phyloP scores from a whole-genome alignment of 2,113 vertebrate genomes.

The Brienomyrus longianalis region DNA sequence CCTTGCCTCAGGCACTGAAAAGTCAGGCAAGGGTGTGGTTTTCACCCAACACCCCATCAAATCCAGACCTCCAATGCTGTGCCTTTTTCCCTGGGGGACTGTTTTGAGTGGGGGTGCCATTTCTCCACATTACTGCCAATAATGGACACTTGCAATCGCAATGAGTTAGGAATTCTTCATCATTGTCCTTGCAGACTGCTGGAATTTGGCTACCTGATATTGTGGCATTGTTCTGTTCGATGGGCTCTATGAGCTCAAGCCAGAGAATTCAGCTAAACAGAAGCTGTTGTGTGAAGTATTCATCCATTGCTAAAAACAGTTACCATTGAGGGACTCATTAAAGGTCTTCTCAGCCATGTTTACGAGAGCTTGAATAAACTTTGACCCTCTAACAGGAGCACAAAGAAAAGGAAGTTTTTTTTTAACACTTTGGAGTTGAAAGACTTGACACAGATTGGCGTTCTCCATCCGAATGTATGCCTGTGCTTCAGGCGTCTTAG shows the following conservation, averaged over 20 bases:
- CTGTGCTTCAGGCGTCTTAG: not conserved
- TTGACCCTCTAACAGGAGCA: not conserved
- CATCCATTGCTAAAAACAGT: not conserved
- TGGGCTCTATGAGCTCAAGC: not conserved
- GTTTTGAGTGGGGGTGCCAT: not conserved
- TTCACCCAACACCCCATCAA: slow-evolving; percentile 41
- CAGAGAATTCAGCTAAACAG: not conserved
- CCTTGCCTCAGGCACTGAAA: slow-evolving; percentile 65
- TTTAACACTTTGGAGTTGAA: not conserved
- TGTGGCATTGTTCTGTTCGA: not conserved
- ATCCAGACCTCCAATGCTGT: slow-evolving; percentile 33
- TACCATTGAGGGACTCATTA: not conserved
- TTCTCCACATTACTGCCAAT: not conserved
- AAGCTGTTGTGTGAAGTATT: not conserved
- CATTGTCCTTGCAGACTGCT: slow-evolving; percentile 10
- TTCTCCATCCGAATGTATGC: not conserved
- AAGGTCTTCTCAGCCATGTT: not conserved
- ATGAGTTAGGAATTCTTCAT: not conserved
- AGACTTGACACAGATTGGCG: not conserved
- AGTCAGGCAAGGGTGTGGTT: slow-evolving; percentile 70
- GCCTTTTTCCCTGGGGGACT: not conserved
- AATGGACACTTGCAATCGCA: not conserved
- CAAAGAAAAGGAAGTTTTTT: not conserved
- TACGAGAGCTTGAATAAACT: not conserved
- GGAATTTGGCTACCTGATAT: slow-evolving; percentile 15